Conservation (phyloP, 1,140 invertebrate genomes). For the Brachionus plicatilis region DNA sequence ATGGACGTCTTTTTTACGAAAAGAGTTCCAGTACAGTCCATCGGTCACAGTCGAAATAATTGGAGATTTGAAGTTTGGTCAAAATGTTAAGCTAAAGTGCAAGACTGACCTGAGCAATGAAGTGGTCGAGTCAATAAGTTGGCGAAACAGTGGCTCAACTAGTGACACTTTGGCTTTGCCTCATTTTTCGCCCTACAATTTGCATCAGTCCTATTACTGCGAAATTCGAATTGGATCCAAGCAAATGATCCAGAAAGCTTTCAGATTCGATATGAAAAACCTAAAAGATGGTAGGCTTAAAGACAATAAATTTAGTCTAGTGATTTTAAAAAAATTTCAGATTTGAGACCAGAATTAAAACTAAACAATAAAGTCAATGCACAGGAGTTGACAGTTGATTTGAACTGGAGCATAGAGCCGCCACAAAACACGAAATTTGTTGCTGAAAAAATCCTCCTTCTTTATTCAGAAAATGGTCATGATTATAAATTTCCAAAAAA, state of each 20-base stretch:
- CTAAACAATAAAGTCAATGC: neutral
- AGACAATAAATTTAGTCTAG: neutral
- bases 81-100: constrained; percentile 8
- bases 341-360: neutral
- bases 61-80: constrained; percentile 4
- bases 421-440: neutral
- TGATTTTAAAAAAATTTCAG: neutral
- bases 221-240: neutral
- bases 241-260: constrained; percentile 36
- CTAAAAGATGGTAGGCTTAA: neutral
- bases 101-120: neutral
- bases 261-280: neutral
- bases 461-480: constrained; percentile 22
- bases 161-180: neutral
- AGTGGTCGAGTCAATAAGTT: constrained; percentile 17
- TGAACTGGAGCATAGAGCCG: neutral
- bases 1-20: constrained; percentile 19
- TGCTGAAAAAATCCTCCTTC: constrained; percentile 9
- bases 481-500: constrained; percentile 30
- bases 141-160: neutral
- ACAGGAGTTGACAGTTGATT: neutral
- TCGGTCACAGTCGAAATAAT: neutral
- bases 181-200: neutral
- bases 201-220: constrained; percentile 30
- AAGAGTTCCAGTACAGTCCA: constrained; percentile 27